Conservation (phyloP, 1,140 invertebrate species). For the Aphis craccivora region DNA sequence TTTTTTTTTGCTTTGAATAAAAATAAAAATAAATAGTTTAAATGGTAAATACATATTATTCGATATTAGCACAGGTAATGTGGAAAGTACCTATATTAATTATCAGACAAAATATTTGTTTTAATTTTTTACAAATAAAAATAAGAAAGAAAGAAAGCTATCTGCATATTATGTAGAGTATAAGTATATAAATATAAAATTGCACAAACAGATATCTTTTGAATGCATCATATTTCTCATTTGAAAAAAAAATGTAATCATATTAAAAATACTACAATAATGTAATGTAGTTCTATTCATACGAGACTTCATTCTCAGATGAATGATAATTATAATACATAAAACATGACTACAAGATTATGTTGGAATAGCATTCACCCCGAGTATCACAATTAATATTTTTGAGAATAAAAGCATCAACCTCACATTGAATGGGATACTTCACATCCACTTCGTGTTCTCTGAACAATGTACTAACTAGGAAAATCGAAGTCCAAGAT, state of each 20-base stretch:
- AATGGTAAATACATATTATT: not conserved
- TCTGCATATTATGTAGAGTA: not conserved
- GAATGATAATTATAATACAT: not conserved
- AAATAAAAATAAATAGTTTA: too few species aligned
- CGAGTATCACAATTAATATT: not conserved
- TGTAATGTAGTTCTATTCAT: conserved; percentile 2
- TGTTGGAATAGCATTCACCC: not conserved
- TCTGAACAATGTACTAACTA: not conserved
- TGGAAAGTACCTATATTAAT: not conserved
- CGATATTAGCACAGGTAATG: not conserved
- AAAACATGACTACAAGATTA: not conserved
- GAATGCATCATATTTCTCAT: not conserved
- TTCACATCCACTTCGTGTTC: not conserved
- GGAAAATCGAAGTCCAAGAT: not conserved
- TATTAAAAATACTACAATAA: not conserved
- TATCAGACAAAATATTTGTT: not conserved
- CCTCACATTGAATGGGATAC: not conserved
- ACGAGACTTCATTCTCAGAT: not conserved
- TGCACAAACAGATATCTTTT: not conserved
- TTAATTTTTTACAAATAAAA: not conserved
- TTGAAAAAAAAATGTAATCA: not conserved
- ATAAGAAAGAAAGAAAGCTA: not conserved
- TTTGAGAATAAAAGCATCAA: not conserved
- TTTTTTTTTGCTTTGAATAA: too few species aligned
- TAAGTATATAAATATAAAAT: not conserved